phyloP scores from a whole-genome alignment of 2,888 invertebrate species.

The Rapana venosa region DNA sequence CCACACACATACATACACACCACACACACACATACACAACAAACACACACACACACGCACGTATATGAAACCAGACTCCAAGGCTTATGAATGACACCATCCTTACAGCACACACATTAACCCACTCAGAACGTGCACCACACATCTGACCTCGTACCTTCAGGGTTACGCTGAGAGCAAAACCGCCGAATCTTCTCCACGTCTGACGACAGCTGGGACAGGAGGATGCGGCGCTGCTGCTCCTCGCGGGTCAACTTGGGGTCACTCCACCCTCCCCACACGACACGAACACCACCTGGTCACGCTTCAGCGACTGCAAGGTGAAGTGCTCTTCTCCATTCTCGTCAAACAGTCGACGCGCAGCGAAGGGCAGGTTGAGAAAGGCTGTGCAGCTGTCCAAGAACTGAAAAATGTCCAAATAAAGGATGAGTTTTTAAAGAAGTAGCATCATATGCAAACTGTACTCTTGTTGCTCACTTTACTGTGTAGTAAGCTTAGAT shows the following conservation, averaged over 20 bases:
- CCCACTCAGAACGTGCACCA: no score
- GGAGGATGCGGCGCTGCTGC: conserved; percentile 74
- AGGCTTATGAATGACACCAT: no score
- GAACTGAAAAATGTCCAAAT: conserved; percentile 68
- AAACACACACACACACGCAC: no score
- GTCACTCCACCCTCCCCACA: conserved; percentile 78
- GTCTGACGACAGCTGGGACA: conserved; percentile 75
- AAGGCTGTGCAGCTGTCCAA: conserved; percentile 75
- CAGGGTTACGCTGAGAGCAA: conserved; percentile 72
- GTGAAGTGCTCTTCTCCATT: conserved; percentile 75
- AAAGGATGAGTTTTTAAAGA: no score
- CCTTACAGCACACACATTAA: no score
- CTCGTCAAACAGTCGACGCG: conserved; percentile 75
- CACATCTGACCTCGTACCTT: conserved; percentile 60
- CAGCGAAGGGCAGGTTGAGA: conserved; percentile 76
- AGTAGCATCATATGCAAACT: no score
- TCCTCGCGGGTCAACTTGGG: conserved; percentile 75
- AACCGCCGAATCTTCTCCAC: conserved; percentile 75
- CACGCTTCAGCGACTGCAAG: conserved; percentile 70
- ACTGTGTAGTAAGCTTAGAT: no score
- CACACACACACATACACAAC: no score
- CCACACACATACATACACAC: no score
- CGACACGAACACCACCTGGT: conserved; percentile 75
- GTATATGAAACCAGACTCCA: no score
- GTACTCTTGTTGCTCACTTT: no score